Evolutionary conservation across 1,140 invertebrate species (phyloP).

Genomic region (Diploscapter pachys): DNA sequence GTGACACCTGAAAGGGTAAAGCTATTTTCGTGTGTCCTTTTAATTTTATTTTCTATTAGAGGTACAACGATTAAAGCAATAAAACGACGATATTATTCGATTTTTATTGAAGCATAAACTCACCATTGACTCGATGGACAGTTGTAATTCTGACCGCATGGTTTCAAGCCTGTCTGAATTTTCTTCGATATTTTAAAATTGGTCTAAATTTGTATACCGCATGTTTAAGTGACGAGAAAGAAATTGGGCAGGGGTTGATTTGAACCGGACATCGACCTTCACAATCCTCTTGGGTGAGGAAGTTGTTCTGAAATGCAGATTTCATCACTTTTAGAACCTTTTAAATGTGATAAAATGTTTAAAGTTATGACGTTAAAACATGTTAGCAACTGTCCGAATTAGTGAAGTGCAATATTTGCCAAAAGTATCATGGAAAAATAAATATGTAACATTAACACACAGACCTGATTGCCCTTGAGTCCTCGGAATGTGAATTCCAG

Average conservation of each 20-base stretch:
- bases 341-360: slow-evolving; percentile 15
- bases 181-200: not conserved
- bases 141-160: too few species aligned
- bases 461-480: slow-evolving; percentile 44
- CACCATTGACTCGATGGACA: slow-evolving; percentile 6
- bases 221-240: slow-evolving; percentile 19
- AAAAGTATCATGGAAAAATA: not conserved
- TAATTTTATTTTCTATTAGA: too few species aligned
- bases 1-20: slow-evolving; percentile 34
- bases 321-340: not conserved
- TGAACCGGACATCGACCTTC: slow-evolving; percentile 43
- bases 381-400: not conserved
- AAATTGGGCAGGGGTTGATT: slow-evolving; percentile 36
- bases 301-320: slow-evolving; percentile 45
- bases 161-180: too few species aligned
- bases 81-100: too few species aligned
- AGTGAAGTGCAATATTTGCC: too few species aligned
- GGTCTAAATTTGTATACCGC: not conserved
- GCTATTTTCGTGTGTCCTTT: too few species aligned
- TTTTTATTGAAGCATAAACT: too few species aligned
- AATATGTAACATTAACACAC: not conserved
- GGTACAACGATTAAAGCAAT: too few species aligned
- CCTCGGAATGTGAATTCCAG: slow-evolving; percentile 64
- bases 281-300: slow-evolving; percentile 34
- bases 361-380: not conserved